Conservation (phyloP, 2,797 vertebrate genomes). For the Platalea minor region DNA sequence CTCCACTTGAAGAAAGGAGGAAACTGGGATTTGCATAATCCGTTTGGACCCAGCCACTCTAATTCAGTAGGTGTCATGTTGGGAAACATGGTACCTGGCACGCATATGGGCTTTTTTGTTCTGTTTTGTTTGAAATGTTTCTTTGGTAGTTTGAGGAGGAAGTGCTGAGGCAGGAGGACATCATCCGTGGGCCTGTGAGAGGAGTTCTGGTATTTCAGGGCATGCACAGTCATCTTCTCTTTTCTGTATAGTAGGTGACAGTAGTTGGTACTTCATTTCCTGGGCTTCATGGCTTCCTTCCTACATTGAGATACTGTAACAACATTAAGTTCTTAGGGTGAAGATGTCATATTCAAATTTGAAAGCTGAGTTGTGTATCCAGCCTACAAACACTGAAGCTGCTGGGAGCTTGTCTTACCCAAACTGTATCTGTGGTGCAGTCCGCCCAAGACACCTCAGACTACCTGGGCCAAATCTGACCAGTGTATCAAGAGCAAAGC, state of each 20-base stretch:
- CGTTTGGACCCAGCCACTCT: not conserved
- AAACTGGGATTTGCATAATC: not conserved
- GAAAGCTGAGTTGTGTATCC: not conserved
- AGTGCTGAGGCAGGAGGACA: not conserved
- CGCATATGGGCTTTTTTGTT: not conserved
- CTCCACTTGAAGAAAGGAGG: not conserved
- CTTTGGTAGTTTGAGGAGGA: not conserved
- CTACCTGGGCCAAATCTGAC: not conserved
- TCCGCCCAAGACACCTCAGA: not conserved
- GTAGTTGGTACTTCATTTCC: not conserved
- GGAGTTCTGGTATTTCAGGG: not conserved
- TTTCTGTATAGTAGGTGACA: not conserved
- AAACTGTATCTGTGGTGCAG: not conserved
- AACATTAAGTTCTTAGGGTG: too few relatives aligned
- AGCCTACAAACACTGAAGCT: not conserved
- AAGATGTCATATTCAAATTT: not conserved
- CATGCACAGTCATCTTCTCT: not conserved
- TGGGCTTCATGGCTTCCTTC: not conserved
- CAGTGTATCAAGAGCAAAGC: not conserved
- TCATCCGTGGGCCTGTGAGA: not conserved
- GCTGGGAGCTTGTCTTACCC: not conserved
- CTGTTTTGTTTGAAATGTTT: not conserved
- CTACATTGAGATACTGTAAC: rapidly evolving
- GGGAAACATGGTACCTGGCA: not conserved
- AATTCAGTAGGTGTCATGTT: not conserved